Conservation (phyloP, 2,888 invertebrate genomes). For the Chymomyza procnemis region DNA sequence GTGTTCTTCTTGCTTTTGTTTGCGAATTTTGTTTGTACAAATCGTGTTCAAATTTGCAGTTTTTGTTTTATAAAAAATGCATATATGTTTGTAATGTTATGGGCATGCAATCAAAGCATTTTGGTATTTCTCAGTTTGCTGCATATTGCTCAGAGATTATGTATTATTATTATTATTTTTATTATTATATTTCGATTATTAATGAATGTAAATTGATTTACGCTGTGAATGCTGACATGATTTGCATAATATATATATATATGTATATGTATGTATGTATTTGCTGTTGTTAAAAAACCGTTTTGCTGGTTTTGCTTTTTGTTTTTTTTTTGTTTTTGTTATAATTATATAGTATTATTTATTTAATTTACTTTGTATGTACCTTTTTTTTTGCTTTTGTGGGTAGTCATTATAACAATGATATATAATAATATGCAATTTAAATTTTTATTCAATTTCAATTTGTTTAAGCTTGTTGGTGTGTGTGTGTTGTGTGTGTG, state of each 20-base stretch:
- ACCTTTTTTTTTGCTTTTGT: constrained; percentile 3
- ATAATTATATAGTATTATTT: no score
- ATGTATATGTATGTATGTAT: not conserved
- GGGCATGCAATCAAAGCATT: not conserved
- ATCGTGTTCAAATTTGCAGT: not conserved
- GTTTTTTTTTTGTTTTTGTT: constrained; percentile 6
- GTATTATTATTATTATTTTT: no score
- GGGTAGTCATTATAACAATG: constrained; percentile 19
- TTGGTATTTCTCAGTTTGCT: not conserved
- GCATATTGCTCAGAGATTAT: not conserved
- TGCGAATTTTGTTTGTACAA: not conserved
- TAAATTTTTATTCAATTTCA: constrained; percentile 14
- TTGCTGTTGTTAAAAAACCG: constrained; percentile 10
- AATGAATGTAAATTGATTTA: not conserved
- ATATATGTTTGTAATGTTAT: not conserved
- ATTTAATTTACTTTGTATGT: not conserved
- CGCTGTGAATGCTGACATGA: constrained; percentile 5
- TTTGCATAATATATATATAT: constrained; percentile 10
- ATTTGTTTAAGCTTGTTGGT: constrained; percentile 15
- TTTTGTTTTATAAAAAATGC: not conserved
- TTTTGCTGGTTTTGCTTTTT: constrained; percentile 7
- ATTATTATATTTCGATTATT: not conserved
- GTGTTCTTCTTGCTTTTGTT: not conserved
- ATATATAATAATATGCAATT: constrained; percentile 39
- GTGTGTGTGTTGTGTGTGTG: constrained; percentile 16